These are phyloP conservation scores for Phenacoccus solenopsis DNA, from an alignment of 1,140 invertebrate species.

Conservation along the genomic window DNA sequence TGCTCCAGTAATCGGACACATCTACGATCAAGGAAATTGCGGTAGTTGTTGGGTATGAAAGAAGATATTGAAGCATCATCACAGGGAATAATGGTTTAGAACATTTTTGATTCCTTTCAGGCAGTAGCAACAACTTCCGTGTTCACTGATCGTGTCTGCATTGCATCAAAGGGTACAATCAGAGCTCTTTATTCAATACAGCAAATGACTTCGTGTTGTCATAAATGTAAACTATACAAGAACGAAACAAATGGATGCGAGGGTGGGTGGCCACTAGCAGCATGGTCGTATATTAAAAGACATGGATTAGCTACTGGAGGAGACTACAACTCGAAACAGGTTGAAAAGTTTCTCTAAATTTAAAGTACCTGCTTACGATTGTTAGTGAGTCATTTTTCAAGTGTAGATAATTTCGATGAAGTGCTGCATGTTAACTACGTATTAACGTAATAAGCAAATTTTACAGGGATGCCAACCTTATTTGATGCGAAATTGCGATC, in stretches of 20 bases:
- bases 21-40: constrained; percentile 60
- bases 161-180: constrained; percentile 41
- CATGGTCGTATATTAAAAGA: background rate
- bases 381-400: no score
- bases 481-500: background rate
- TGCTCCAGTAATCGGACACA: constrained; percentile 52
- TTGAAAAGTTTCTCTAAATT: constrained; percentile 30
- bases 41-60: constrained; percentile 37
- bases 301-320: constrained; percentile 13
- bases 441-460: background rate
- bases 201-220: constrained; percentile 7
- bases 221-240: background rate
- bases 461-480: background rate
- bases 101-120: constrained; percentile 15
- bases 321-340: constrained; percentile 7
- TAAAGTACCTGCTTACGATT: background rate
- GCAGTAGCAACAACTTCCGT: constrained; percentile 31
- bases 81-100: background rate
- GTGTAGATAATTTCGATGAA: no score
- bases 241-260: background rate
- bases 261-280: background rate
- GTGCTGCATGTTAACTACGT: background rate
- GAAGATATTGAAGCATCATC: no score
- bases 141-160: constrained; percentile 57
- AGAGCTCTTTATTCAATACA: constrained; percentile 33